Percentiles rank a stretch among this genome's conserved stretches.
phyloP scores from a whole-genome alignment of 2,797 vertebrate species.

The Sarcophilus harrisii region DNA sequence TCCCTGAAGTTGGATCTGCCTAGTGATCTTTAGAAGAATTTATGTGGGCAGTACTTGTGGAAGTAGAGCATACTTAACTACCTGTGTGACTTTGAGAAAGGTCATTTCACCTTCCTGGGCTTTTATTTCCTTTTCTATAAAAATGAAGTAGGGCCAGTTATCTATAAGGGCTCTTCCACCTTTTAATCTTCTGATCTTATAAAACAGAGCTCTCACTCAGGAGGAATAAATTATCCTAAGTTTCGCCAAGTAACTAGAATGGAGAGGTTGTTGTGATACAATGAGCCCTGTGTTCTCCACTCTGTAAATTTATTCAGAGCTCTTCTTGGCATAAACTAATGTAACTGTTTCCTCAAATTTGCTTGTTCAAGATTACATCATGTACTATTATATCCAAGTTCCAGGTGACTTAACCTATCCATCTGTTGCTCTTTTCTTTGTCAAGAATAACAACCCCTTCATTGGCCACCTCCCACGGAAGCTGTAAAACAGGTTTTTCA shows the following conservation, averaged over 20 bases:
- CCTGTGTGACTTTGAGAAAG: not conserved
- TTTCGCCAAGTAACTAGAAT: constrained; percentile 30
- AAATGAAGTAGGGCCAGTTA: not conserved
- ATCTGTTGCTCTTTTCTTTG: constrained; percentile 63
- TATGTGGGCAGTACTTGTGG: not conserved
- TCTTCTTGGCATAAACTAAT: constrained; percentile 7
- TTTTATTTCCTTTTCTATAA: not conserved
- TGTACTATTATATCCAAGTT: constrained; percentile 60
- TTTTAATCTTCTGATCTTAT: not conserved
- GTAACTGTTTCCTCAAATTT: constrained; percentile 58
- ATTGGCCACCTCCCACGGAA: constrained; percentile 52
- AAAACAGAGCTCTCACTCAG: not conserved
- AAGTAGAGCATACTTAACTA: not conserved
- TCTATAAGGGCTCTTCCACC: not conserved
- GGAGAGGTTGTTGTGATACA: not conserved
- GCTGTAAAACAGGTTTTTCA: constrained; percentile 74
- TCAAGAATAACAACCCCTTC: constrained; percentile 67
- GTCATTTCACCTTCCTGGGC: not conserved
- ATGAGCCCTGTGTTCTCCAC: constrained; percentile 10
- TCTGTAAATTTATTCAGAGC: constrained; percentile 51
- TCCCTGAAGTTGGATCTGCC: not conserved
- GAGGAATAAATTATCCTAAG: constrained; percentile 17
- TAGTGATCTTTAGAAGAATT: not conserved
- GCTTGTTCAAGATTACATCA: constrained; percentile 71
- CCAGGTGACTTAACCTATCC: constrained; percentile 64